phyloP scores from a whole-genome alignment of 1,140 invertebrate genomes.

The Drosophila melanica region DNA sequence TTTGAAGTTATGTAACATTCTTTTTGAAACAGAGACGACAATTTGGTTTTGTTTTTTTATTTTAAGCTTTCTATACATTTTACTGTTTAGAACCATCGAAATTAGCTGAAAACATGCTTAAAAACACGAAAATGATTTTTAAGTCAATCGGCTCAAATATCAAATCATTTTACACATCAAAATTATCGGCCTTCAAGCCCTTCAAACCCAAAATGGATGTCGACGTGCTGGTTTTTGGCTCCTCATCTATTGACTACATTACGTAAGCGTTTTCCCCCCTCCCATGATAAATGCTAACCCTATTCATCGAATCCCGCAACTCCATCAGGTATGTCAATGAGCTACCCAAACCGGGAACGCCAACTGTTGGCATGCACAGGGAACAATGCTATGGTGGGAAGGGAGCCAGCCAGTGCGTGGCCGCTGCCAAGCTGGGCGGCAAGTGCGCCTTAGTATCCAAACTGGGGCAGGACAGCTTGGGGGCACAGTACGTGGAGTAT shows the following conservation, averaged over 20 bases:
- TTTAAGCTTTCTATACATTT: not conserved
- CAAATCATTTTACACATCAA: not conserved
- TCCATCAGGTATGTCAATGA: slow-evolving; percentile 91
- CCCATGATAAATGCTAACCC: not conserved
- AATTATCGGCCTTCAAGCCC: not conserved
- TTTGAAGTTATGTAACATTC: no score
- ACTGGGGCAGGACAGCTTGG: slow-evolving; percentile 95
- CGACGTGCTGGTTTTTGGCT: slow-evolving; percentile 90
- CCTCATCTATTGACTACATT: slow-evolving; percentile 92
- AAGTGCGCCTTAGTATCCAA: slow-evolving; percentile 92
- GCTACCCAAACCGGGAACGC: slow-evolving; percentile 94
- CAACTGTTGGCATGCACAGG: slow-evolving; percentile 92
- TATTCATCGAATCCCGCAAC: not conserved
- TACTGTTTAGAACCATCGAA: not conserved
- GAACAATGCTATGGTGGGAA: slow-evolving; percentile 95
- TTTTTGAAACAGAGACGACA: no score
- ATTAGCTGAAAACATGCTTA: not conserved
- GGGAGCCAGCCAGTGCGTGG: slow-evolving; percentile 97
- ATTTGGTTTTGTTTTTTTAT: not conserved
- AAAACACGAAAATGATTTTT: slow-evolving; percentile 3
- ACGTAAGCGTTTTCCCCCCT: slow-evolving; percentile 86
- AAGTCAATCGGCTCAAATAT: slow-evolving; percentile 11
- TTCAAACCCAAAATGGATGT: not conserved
- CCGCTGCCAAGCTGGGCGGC: slow-evolving; percentile 93
- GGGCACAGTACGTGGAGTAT: slow-evolving; percentile 89